Evolutionary conservation across 2,888 invertebrate genomes (phyloP).

Genomic region (Diplolepis rosae): DNA sequence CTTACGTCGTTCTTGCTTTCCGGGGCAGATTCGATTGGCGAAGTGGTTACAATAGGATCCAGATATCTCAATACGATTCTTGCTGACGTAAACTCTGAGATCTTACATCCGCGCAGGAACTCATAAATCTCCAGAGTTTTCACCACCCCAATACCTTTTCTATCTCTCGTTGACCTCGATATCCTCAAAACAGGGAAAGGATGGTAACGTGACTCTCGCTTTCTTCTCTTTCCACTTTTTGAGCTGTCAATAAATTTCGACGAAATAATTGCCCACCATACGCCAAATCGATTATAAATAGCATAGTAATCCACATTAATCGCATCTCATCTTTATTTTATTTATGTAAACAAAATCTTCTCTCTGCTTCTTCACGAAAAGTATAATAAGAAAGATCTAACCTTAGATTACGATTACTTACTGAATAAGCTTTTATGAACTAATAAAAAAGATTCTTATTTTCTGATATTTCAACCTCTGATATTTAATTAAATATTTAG

Average conservation of each 20-base stretch:
- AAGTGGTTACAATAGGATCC: slow-evolving; percentile 23
- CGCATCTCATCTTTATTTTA: background rate
- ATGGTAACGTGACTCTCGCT: slow-evolving; percentile 35
- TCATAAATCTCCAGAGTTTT: slow-evolving; percentile 46
- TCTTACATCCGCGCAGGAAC: slow-evolving; percentile 37
- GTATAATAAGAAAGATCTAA: background rate
- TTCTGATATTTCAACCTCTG: too few relatives aligned
- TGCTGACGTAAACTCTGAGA: slow-evolving; percentile 43
- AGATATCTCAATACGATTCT: slow-evolving; percentile 44
- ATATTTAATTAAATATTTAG: too few relatives aligned
- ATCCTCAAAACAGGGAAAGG: slow-evolving; percentile 1
- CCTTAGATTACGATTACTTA: too few relatives aligned
- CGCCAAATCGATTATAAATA: slow-evolving; percentile 46
- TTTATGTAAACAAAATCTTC: slow-evolving; percentile 8
- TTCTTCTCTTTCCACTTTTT: slow-evolving; percentile 19
- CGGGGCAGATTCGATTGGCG: background rate
- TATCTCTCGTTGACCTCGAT: slow-evolving; percentile 11
- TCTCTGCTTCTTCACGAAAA: background rate
- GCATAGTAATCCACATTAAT: background rate
- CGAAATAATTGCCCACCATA: slow-evolving; percentile 44
- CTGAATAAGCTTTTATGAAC: too few relatives aligned
- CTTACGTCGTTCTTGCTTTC: slow-evolving; percentile 18
- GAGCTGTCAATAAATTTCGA: slow-evolving; percentile 21
- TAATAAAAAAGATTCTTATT: too few relatives aligned
- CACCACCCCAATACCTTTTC: slow-evolving; percentile 34